Base-by-base conservation (phyloP, 2,888 invertebrate genomes). In the Eremobia ochroleuca region DNA sequence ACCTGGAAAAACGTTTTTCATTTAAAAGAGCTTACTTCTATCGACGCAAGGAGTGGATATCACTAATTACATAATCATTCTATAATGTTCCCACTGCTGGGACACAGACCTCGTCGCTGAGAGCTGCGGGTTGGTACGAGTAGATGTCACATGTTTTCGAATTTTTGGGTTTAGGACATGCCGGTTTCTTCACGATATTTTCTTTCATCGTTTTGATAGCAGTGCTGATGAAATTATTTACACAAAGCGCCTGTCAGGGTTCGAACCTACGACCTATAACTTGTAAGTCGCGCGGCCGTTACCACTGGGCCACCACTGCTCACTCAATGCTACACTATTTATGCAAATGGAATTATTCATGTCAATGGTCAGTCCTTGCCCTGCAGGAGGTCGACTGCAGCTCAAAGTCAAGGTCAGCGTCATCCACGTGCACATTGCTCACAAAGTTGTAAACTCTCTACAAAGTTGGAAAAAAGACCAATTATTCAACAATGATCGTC, bases 401-500 rank as follows among this genome's bases (percentile, higher is more conserved):
- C 52, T 37, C 2, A 52, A 21, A 52, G 6, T 6, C 66, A 74
- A 68, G 46, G 58, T 43, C 64, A 43, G 4, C 11, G 31, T 43
- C 8, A 64, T 58, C 82, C 64, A 79, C 77, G 79, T 82, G 77
- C 40, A 65, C 43, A 34, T 9, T 0, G 5, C 2, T 21, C 3
- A 82, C 77, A 58, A 64, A 61, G 25, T 68, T 49, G 43, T 37
- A 78, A 62, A 52, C 25, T 37, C 69, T 78, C 55, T 34, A 78
- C 61, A 71, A 62, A 49, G 49, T 59, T 13, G 37, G 8, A 68
- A 62, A 79, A 82, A 49, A 58, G 5, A 3, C 77, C 28, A n/a
- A 64, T 76, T 67, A 64, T n/a, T 76, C 68, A 82, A 11, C 40
- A 31, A 62, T 55, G 76, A 68, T 43, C 77, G 64, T 72, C 52